These are phyloP conservation scores for Drosophila chauvacae DNA, from an alignment of 1,140 invertebrate genomes.

Conservation along the genomic window DNA sequence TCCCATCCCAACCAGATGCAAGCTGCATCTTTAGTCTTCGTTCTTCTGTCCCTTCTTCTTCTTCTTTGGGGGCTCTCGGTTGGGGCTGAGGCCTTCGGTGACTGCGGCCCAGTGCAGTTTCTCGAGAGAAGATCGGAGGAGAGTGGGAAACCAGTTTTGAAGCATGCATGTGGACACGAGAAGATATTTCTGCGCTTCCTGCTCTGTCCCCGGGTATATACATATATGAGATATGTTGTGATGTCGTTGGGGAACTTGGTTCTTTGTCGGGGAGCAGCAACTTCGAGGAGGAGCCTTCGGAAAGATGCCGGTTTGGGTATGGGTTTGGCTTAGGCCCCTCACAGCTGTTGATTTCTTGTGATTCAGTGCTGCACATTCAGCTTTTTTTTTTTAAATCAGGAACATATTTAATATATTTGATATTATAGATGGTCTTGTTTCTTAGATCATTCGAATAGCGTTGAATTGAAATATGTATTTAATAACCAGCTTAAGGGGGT, in stretches of 20 bases:
- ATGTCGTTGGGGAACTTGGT: conserved; percentile 20
- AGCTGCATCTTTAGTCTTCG: conserved; percentile 33
- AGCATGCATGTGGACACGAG: conserved; percentile 47
- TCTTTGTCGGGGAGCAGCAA: conserved; percentile 19
- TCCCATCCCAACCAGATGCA: conserved; percentile 31
- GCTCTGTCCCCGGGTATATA: conserved; percentile 37
- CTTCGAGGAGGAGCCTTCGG: conserved; percentile 1
- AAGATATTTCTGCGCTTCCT: conserved; percentile 69
- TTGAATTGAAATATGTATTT: not conserved
- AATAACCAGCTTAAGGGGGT: not conserved
- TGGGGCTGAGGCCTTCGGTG: not conserved
- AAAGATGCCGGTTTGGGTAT: conserved; percentile 11
- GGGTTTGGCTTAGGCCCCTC: not conserved
- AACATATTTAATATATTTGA: not conserved
- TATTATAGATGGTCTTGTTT: not conserved
- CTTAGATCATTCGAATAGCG: not conserved
- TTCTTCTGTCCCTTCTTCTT: conserved; percentile 22
- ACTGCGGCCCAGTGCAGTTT: conserved; percentile 10
- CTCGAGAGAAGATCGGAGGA: conserved; percentile 16
- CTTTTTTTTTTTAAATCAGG: not conserved
- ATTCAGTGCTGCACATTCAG: not conserved
- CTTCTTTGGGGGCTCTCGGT: conserved; percentile 14
- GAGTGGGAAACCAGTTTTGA: conserved; percentile 49
- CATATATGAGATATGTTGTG: conserved; percentile 24
- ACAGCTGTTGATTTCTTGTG: not conserved